A percentile compares a stretch with the other conserved stretches of the same genome.
These are phyloP conservation scores for Struthio camelus DNA, from an alignment of 2,113 vertebrate species.

Conservation along the genomic window DNA sequence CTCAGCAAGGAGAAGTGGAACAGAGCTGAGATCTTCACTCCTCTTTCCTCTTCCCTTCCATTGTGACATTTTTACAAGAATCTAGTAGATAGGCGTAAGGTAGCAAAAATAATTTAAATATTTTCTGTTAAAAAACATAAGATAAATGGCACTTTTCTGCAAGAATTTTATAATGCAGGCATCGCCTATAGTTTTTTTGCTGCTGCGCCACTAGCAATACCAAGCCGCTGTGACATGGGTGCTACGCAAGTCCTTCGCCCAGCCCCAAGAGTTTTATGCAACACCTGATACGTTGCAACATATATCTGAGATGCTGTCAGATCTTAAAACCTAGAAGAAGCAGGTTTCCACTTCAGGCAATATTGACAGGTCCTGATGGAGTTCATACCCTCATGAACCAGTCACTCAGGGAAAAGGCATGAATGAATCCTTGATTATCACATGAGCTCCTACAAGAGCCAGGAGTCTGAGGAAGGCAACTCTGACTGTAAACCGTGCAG, in stretches of 20 bases:
- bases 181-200: rapidly evolving
- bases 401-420: background rate
- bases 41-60: background rate
- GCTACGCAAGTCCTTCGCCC: background rate
- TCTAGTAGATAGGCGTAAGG: rapidly evolving
- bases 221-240: rapidly evolving
- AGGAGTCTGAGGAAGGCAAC: background rate
- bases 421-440: background rate
- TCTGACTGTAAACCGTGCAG: rapidly evolving
- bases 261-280: rapidly evolving
- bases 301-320: rapidly evolving
- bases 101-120: too few relatives aligned
- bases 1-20: background rate
- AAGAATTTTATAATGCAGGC: background rate
- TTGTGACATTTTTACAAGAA: rapidly evolving
- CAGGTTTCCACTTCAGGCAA: background rate
- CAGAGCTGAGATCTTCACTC: background rate
- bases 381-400: background rate
- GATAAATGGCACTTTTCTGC: rapidly evolving
- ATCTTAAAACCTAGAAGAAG: background rate
- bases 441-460: background rate
- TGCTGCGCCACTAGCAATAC: background rate
- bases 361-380: background rate
- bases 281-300: background rate
- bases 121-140: background rate